phyloP scores from a whole-genome alignment of 2,888 invertebrate genomes.

The Heliconius hortense region DNA sequence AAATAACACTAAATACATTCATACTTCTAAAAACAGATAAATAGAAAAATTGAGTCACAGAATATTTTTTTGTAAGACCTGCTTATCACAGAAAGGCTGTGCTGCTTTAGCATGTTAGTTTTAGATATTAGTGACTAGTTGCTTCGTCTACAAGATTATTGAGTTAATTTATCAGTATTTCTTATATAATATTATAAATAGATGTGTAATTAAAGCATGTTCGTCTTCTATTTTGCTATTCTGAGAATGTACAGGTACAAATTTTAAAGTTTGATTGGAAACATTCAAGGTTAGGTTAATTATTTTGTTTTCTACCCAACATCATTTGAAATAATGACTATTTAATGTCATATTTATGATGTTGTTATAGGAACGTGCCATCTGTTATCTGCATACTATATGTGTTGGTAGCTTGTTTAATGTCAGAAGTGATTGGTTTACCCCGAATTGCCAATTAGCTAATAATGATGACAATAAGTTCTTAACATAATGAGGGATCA shows the following conservation, averaged over 20 bases:
- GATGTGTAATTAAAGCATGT: background rate
- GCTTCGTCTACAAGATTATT: background rate
- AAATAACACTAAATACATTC: background rate
- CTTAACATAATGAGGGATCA: background rate
- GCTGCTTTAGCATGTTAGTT: background rate
- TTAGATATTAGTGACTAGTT: background rate
- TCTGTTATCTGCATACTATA: conserved; percentile 12
- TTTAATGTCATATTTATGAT: background rate
- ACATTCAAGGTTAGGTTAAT: conserved; percentile 4
- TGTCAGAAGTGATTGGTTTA: conserved; percentile 10
- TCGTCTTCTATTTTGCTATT: background rate
- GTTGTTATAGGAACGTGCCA: conserved; percentile 10
- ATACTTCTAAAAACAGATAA: background rate
- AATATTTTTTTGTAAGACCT: background rate
- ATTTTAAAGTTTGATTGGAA: background rate
- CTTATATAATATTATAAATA: background rate
- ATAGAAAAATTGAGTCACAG: background rate
- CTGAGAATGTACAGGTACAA: background rate
- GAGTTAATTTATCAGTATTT: background rate
- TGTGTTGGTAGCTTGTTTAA: conserved; percentile 5
- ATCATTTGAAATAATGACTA: conserved; percentile 15
- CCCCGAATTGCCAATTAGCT: conserved; percentile 3
- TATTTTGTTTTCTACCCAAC: background rate
- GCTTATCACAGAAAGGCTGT: background rate
- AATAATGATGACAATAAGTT: background rate